Evolutionary conservation across 1,140 invertebrate genomes (phyloP).

Genomic region (Coenobita brevimanus): DNA sequence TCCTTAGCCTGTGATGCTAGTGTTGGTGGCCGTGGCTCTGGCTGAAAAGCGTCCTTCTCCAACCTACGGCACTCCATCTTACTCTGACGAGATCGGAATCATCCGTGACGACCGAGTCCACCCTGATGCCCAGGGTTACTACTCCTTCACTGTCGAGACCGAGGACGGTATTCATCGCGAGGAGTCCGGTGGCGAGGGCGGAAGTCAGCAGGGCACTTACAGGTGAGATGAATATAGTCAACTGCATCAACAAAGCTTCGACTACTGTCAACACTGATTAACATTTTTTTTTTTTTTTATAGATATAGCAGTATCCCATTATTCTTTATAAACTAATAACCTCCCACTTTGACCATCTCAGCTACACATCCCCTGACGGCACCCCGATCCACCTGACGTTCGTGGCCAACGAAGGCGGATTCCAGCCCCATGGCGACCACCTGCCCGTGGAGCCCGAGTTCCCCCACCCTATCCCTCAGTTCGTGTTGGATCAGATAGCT

Average conservation of each 20-base stretch:
- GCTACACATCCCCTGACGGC: neutral
- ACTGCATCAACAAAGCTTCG: no score
- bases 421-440: neutral
- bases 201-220: slow-evolving; percentile 28
- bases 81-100: neutral
- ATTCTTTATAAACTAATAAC: neutral
- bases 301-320: no score
- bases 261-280: no score
- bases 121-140: slow-evolving; percentile 26
- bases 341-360: no score
- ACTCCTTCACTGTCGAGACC: slow-evolving; percentile 43
- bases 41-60: slow-evolving; percentile 5
- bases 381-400: neutral
- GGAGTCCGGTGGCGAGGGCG: slow-evolving; percentile 27
- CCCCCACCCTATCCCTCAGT: neutral
- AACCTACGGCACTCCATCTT: neutral
- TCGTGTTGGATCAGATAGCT: slow-evolving; percentile 9
- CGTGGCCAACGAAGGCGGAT: neutral
- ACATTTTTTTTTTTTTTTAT: no score
- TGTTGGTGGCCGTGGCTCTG: slow-evolving; percentile 19
- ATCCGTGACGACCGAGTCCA: slow-evolving; percentile 39
- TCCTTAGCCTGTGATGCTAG: slow-evolving; percentile 9
- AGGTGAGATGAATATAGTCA: slow-evolving; percentile 15
- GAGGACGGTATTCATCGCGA: slow-evolving; percentile 34
- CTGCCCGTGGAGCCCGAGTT: neutral